Conservation (phyloP, 1,140 invertebrate genomes). For the Hyles vespertilio region DNA sequence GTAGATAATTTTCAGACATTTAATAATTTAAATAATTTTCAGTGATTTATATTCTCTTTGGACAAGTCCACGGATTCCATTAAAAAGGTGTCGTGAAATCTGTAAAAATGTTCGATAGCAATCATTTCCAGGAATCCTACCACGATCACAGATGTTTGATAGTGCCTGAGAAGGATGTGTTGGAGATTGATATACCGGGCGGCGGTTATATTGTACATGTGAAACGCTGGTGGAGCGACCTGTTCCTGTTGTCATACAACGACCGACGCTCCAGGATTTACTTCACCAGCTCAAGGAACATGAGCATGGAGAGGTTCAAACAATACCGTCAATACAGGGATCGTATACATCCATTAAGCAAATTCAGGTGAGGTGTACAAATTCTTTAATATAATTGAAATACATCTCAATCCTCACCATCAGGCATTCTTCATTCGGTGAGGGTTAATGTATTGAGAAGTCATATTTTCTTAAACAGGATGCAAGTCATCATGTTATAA, state of each 20-base stretch:
- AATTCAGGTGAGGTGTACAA: conserved; percentile 28
- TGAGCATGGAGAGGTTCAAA: conserved; percentile 29
- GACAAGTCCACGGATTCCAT: too few relatives aligned
- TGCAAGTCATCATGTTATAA: too few relatives aligned
- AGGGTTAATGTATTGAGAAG: too few relatives aligned
- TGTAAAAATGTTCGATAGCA: too few relatives aligned
- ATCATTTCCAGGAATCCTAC: conserved; percentile 27
- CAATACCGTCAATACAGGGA: conserved; percentile 28
- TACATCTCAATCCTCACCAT: too few relatives aligned
- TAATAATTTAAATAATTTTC: too few relatives aligned
- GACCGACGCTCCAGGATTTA: conserved; percentile 21
- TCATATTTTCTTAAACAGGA: too few relatives aligned
- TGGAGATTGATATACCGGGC: conserved; percentile 29
- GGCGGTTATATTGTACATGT: conserved; percentile 11
- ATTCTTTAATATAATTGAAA: too few relatives aligned
- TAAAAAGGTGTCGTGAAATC: too few relatives aligned
- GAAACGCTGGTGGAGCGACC: conserved; percentile 30
- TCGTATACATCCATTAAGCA: conserved; percentile 41
- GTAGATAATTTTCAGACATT: too few relatives aligned
- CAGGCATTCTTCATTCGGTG: too few relatives aligned
- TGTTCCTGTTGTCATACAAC: conserved; percentile 31
- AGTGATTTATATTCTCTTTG: too few relatives aligned
- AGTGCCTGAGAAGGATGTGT: conserved; percentile 33
- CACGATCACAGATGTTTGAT: conserved; percentile 32
- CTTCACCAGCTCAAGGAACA: conserved; percentile 32